Conservation (phyloP, 2,797 vertebrate species). For the Centroberyx gerrardi region DNA sequence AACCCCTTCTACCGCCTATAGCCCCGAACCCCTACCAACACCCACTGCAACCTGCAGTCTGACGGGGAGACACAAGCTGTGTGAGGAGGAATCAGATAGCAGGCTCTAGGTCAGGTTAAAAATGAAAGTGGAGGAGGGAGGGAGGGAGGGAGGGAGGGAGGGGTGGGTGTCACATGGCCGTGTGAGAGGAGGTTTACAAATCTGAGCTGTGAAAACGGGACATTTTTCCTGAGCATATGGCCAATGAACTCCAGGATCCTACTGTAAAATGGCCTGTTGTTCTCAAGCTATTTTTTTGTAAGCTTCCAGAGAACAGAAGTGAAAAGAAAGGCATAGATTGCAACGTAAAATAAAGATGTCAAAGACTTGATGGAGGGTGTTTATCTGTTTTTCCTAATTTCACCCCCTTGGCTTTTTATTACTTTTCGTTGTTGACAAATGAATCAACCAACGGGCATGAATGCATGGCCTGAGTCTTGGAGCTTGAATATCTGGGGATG, state of each 20-base stretch:
- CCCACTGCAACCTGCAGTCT: constrained; percentile 1
- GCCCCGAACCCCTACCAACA: constrained; percentile 14
- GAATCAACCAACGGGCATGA: constrained; percentile 78
- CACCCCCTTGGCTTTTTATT: neutral
- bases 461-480: constrained; percentile 85
- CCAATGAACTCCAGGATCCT: constrained; percentile 35
- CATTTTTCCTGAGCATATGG: constrained; percentile 22
- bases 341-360: neutral
- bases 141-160: neutral
- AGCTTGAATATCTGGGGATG: constrained; percentile 80
- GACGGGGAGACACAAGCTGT: neutral
- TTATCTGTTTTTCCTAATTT: neutral
- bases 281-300: constrained; percentile 10
- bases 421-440: constrained; percentile 67
- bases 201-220: neutral
- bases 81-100: too few relatives aligned
- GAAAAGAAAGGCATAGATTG: neutral
- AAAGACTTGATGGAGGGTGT: neutral
- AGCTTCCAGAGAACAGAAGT: constrained; percentile 12
- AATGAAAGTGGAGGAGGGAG: neutral
- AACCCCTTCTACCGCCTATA: constrained; percentile 21
- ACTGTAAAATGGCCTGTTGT: constrained; percentile 19
- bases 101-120: neutral
- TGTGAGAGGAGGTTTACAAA: neutral
- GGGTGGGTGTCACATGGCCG: too few relatives aligned